phyloP scores from a whole-genome alignment of 2,888 invertebrate species.

The Pterobdella sp. region DNA sequence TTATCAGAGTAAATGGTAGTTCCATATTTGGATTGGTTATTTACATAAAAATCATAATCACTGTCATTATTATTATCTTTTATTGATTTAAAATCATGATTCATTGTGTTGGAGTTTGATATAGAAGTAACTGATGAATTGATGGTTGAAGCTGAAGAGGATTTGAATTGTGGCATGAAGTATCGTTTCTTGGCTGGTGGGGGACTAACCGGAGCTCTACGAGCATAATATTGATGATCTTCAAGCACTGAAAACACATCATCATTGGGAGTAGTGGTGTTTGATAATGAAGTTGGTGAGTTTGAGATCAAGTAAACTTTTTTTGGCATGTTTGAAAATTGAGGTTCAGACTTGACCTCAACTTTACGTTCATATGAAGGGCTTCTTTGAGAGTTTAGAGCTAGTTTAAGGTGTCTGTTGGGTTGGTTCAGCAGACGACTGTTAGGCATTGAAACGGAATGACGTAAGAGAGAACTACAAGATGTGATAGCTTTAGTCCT shows the following conservation, averaged over 20 bases:
- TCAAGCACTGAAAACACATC: slow-evolving; percentile 24
- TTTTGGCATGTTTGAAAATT: not conserved
- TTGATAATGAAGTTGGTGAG: not conserved
- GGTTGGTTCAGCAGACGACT: not conserved
- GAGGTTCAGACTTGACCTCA: not conserved
- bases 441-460: slow-evolving; percentile 30
- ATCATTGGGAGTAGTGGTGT: not conserved
- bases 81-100: too few species aligned
- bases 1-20: not conserved
- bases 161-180: slow-evolving; percentile 13
- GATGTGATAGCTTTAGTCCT: slow-evolving; percentile 27
- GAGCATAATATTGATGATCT: slow-evolving; percentile 31
- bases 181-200: slow-evolving; percentile 22
- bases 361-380: too few species aligned
- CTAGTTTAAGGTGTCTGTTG: slow-evolving; percentile 13
- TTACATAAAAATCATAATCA: not conserved
- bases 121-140: not conserved
- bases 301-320: not conserved
- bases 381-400: too few species aligned
- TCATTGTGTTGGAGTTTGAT: not conserved
- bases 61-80: not conserved
- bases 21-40: not conserved
- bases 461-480: slow-evolving; percentile 30
- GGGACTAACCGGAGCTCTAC: slow-evolving; percentile 14
- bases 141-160: slow-evolving; percentile 9